These are phyloP conservation scores for Pagrus major DNA, from an alignment of 2,113 vertebrate genomes.

Conservation along the genomic window DNA sequence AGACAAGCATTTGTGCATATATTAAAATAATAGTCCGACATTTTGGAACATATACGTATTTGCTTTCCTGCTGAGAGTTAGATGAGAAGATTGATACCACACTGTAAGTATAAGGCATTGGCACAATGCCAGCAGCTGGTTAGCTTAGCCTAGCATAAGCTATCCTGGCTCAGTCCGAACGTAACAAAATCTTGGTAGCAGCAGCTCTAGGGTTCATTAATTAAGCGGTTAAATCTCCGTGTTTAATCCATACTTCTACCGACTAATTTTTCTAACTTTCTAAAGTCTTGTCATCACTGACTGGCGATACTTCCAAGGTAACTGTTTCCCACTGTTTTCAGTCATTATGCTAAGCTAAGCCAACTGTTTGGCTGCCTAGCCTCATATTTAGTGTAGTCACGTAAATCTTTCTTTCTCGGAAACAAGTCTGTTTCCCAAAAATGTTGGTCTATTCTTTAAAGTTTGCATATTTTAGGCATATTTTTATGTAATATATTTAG, in stretches of 20 bases:
- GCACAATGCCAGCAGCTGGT: not conserved
- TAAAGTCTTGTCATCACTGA: not conserved
- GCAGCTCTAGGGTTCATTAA: not conserved
- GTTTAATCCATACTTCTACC: not conserved
- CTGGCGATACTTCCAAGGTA: not conserved
- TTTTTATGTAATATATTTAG: not conserved
- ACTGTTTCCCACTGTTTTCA: too few relatives aligned
- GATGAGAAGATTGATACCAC: slow-evolving; percentile 6
- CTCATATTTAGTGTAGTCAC: too few relatives aligned
- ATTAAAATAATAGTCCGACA: not conserved
- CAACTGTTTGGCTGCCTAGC: too few relatives aligned
- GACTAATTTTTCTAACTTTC: not conserved
- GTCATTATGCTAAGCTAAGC: too few relatives aligned
- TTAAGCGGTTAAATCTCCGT: not conserved
- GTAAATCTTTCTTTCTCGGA: too few relatives aligned
- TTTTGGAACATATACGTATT: not conserved
- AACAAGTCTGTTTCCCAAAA: too few relatives aligned
- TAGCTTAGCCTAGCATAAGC: not conserved
- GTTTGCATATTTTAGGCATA: not conserved
- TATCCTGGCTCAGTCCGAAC: not conserved
- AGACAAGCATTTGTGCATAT: not conserved
- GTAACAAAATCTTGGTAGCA: not conserved
- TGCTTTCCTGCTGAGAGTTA: not conserved
- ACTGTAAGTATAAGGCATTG: not conserved
- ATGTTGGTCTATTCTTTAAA: too few relatives aligned